phyloP scores from a whole-genome alignment of 2,113 vertebrate genomes.

The Ammodramus savannarum region DNA sequence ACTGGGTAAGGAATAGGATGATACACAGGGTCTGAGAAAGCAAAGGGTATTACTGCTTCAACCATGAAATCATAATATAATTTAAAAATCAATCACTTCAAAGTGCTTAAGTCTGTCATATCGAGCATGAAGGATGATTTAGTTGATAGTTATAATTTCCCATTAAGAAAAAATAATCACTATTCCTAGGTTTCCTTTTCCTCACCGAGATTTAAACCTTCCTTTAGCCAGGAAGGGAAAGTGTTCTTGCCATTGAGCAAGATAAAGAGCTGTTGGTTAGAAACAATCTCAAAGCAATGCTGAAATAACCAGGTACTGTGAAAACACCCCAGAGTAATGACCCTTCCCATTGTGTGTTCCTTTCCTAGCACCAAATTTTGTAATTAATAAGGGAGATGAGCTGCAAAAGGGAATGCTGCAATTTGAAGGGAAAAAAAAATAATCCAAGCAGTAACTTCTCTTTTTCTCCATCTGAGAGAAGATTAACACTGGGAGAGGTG shows the following conservation, averaged over 20 bases:
- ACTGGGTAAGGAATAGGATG: neutral
- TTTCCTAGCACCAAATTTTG: neutral
- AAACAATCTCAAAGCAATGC: neutral
- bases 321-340: neutral
- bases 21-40: neutral
- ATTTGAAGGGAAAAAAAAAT: neutral
- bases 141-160: constrained; percentile 19
- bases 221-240: neutral
- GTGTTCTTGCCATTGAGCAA: neutral
- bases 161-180: neutral
- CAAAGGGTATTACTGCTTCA: neutral
- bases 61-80: neutral
- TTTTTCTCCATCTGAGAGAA: neutral
- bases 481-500: neutral
- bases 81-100: constrained; percentile 21
- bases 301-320: neutral
- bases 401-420: neutral
- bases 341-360: neutral
- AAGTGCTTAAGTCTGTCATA: neutral
- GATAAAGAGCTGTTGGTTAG: neutral
- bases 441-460: neutral
- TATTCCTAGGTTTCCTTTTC: neutral
- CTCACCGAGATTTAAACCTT: neutral
- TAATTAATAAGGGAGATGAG: neutral
- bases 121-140: neutral